Evolutionary conservation across 2,113 vertebrate genomes (phyloP).

Genomic region (Menidia beryllina): DNA sequence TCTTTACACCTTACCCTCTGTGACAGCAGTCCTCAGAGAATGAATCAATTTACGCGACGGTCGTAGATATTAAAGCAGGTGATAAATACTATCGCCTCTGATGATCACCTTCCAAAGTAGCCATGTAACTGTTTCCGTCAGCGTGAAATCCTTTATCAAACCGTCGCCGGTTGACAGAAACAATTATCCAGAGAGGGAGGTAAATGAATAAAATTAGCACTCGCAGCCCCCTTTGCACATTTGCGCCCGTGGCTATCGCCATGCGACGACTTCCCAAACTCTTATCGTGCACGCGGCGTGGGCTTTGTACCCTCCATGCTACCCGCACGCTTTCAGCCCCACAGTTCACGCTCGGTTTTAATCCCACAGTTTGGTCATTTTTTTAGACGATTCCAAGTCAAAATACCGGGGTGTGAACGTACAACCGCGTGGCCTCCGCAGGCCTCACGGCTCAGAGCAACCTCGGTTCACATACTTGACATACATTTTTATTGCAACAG

Average conservation of each 20-base stretch:
- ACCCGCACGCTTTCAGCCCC: constrained; percentile 9
- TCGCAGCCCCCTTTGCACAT: constrained; percentile 70
- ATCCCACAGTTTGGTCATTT: constrained; percentile 44
- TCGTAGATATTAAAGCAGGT: constrained; percentile 80
- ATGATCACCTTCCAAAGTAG: constrained; percentile 82
- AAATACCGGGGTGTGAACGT: constrained; percentile 26
- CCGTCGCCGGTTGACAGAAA: constrained; percentile 82
- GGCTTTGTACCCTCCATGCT: constrained; percentile 52
- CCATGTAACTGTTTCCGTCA: constrained; percentile 79
- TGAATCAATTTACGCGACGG: constrained; percentile 80
- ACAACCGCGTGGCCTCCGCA: constrained; percentile 23
- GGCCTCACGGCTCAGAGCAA: constrained; percentile 50
- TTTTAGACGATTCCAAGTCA: constrained; percentile 36
- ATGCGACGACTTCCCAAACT: constrained; percentile 71
- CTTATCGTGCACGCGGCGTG: constrained; percentile 67
- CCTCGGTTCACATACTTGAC: constrained; percentile 75
- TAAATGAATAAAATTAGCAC: constrained; percentile 84
- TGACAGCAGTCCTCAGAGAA: constrained; percentile 66
- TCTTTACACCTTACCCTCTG: constrained; percentile 52
- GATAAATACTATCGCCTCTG: constrained; percentile 83
- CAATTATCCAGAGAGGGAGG: constrained; percentile 82
- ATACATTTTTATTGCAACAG: constrained; percentile 80
- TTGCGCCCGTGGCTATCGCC: constrained; percentile 73
- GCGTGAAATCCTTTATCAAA: constrained; percentile 84
- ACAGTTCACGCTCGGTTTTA: constrained; percentile 32